phyloP scores from a whole-genome alignment of 2,113 vertebrate genomes.

The Ophiodon elongatus region DNA sequence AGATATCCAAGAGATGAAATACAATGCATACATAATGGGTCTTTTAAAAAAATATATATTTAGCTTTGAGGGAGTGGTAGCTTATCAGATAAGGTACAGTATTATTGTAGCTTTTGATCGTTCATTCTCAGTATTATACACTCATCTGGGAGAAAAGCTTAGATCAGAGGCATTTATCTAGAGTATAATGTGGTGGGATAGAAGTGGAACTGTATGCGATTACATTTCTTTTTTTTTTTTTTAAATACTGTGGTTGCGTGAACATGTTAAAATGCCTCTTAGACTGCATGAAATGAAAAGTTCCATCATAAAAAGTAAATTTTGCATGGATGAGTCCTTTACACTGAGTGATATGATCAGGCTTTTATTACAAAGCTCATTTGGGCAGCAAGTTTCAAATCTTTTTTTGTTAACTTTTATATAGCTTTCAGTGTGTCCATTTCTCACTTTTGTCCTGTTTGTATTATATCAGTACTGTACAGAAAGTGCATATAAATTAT shows the following conservation, averaged over 20 bases:
- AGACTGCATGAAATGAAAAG: constrained; percentile 28
- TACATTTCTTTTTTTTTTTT: too few relatives aligned
- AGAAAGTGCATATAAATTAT: constrained; percentile 75
- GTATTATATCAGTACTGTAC: constrained; percentile 76
- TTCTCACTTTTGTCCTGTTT: constrained; percentile 67
- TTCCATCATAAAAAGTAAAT: constrained; percentile 1
- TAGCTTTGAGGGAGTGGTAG: constrained; percentile 73
- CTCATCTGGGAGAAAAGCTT: constrained; percentile 41
- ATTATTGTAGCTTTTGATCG: constrained; percentile 62
- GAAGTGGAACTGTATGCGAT: neutral
- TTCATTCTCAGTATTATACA: constrained; percentile 70
- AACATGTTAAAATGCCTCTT: constrained; percentile 39
- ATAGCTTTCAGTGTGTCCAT: constrained; percentile 65
- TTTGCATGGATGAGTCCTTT: constrained; percentile 45
- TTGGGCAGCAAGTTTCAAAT: constrained; percentile 45
- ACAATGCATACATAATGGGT: constrained; percentile 31
- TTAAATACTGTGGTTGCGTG: constrained; percentile 20
- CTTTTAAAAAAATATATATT: constrained; percentile 17
- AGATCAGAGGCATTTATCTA: constrained; percentile 29
- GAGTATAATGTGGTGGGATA: constrained; percentile 5
- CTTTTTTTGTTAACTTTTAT: constrained; percentile 60
- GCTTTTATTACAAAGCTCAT: constrained; percentile 61
- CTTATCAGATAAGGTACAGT: constrained; percentile 72
- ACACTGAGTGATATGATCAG: constrained; percentile 57
- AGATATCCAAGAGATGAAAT: constrained; percentile 34